Conservation (phyloP, 2,888 invertebrate species). For the Cephonodes hylas region DNA sequence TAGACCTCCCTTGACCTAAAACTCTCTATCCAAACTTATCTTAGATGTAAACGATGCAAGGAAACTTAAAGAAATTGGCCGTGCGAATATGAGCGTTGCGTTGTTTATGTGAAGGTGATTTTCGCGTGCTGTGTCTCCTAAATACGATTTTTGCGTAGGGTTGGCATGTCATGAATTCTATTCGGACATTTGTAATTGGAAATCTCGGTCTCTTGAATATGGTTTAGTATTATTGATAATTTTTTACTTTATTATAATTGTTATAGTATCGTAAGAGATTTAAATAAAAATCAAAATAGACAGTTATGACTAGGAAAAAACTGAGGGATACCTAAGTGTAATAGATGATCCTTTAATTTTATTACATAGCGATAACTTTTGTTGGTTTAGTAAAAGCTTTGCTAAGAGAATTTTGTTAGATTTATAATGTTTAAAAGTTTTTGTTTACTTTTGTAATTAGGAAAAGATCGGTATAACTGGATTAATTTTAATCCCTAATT, state of each 20-base stretch:
- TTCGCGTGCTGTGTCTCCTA: constrained; percentile 8
- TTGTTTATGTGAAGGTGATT: constrained; percentile 10
- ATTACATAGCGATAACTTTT: too few species aligned
- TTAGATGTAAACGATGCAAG: constrained; percentile 60
- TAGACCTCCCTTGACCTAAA: constrained; percentile 64
- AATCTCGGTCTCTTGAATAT: not conserved
- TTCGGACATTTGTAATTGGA: not conserved
- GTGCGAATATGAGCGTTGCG: constrained; percentile 12
- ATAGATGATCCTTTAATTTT: too few species aligned
- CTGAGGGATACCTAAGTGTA: too few species aligned
- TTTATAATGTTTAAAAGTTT: too few species aligned
- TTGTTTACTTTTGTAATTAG: too few species aligned
- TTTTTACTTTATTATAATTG: too few species aligned
- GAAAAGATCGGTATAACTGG: too few species aligned
- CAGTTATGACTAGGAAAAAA: too few species aligned
- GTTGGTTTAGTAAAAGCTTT: too few species aligned
- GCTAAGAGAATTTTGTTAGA: too few species aligned
- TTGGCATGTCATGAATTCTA: not conserved
- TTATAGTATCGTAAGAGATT: too few species aligned
- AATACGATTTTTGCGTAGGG: constrained; percentile 6
- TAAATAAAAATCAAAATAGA: not conserved
- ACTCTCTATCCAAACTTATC: constrained; percentile 64
- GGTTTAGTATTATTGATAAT: not conserved
- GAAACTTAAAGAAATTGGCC: constrained; percentile 20
- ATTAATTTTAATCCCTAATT: too few species aligned